phyloP scores from a whole-genome alignment of 2,888 invertebrate species.

The Sycophila texana region DNA sequence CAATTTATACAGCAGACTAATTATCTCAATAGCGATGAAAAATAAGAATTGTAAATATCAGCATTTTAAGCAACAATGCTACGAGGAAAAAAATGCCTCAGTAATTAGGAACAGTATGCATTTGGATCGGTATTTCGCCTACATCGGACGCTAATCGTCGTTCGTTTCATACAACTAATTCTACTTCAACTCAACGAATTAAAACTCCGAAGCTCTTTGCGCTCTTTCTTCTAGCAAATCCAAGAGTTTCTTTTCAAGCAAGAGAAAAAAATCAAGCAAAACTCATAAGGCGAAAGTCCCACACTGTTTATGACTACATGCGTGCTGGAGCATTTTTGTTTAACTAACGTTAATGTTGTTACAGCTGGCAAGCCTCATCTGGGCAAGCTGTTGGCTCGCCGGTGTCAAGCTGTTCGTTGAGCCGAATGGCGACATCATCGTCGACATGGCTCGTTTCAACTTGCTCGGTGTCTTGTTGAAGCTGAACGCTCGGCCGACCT shows the following conservation, averaged over 20 bases:
- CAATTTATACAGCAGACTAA: slow-evolving; percentile 42
- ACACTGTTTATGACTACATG: slow-evolving; percentile 34
- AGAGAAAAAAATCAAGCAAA: slow-evolving; percentile 23
- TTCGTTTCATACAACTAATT: slow-evolving; percentile 14
- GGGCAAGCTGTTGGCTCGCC: slow-evolving; percentile 86
- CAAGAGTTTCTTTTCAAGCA: slow-evolving; percentile 2
- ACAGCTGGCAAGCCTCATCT: slow-evolving; percentile 91
- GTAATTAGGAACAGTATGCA: background rate
- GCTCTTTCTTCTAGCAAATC: background rate
- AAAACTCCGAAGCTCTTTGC: slow-evolving; percentile 34
- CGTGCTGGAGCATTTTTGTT: slow-evolving; percentile 51
- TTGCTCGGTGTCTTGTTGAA: slow-evolving; percentile 97
- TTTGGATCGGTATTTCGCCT: background rate
- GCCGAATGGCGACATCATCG: slow-evolving; percentile 94
- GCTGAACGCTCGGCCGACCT: slow-evolving; percentile 95
- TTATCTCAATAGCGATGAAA: slow-evolving; percentile 56
- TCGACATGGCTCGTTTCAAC: slow-evolving; percentile 94
- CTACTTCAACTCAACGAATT: slow-evolving; percentile 26
- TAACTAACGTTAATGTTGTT: slow-evolving; percentile 89
- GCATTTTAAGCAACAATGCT: slow-evolving; percentile 18
- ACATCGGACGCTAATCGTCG: slow-evolving; percentile 32
- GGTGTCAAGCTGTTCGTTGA: slow-evolving; percentile 90
- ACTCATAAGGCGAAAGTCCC: slow-evolving; percentile 34
- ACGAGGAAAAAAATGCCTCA: slow-evolving; percentile 19
- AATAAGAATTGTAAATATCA: slow-evolving; percentile 35